Percentiles rank a stretch among this genome's conserved stretches.
These are phyloP conservation scores for Notarius quadriscutis DNA, from an alignment of 2,113 vertebrate species.

Conservation along the genomic window DNA sequence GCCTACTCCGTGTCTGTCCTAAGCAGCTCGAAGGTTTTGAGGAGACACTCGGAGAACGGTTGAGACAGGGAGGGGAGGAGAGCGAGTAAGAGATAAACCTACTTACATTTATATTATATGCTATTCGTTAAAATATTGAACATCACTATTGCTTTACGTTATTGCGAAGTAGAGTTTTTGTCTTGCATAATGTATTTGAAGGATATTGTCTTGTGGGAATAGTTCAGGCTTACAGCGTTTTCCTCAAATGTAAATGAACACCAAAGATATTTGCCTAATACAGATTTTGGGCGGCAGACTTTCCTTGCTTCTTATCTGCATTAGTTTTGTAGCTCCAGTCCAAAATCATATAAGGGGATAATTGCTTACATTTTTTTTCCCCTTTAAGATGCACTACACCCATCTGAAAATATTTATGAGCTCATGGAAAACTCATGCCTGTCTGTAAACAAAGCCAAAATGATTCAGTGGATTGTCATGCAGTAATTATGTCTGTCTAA, in stretches of 20 bases:
- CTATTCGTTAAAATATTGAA: not conserved
- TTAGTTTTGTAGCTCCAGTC: not conserved
- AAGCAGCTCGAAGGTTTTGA: constrained; percentile 85
- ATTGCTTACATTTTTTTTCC: not conserved
- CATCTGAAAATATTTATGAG: not conserved
- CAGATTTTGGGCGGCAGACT: not conserved
- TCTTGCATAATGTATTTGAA: not conserved
- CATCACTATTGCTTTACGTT: not conserved
- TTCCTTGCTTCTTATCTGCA: not conserved
- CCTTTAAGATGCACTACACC: not conserved
- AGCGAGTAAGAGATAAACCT: constrained; percentile 79
- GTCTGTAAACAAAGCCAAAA: not conserved
- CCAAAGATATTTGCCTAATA: not conserved
- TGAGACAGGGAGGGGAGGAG: constrained; percentile 81
- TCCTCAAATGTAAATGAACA: not conserved
- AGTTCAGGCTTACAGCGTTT: not conserved
- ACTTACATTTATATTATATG: not conserved
- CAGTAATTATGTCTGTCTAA: not conserved
- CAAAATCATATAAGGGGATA: not conserved
- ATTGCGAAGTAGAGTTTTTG: not conserved
- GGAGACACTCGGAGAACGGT: constrained; percentile 84
- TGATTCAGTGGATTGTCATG: not conserved
- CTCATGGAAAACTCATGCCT: not conserved
- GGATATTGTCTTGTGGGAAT: not conserved
- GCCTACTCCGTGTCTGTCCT: constrained; percentile 76